A percentile compares a stretch with the other conserved stretches of the same genome.
phyloP scores from a whole-genome alignment of 2,797 vertebrate genomes.

The Liparis tanakae region DNA sequence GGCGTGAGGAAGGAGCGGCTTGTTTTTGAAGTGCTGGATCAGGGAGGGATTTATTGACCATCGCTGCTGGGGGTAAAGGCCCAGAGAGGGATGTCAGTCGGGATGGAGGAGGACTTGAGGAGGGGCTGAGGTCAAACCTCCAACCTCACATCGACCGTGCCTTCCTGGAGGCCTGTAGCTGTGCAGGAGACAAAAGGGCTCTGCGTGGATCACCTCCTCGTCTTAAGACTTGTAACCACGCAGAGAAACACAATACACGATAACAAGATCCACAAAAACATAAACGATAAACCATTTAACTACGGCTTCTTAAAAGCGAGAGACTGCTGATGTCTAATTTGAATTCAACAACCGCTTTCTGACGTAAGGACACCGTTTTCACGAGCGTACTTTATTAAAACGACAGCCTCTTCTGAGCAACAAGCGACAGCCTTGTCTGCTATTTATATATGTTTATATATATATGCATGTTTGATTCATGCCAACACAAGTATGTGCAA shows the following conservation, averaged over 20 bases:
- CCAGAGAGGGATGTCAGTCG: slow-evolving; percentile 57
- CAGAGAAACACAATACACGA: slow-evolving; percentile 16
- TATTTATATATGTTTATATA: slow-evolving; percentile 1
- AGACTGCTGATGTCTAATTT: neutral
- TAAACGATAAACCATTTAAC: neutral
- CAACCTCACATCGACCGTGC: slow-evolving; percentile 41
- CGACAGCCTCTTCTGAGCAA: neutral
- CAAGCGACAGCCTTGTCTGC: neutral
- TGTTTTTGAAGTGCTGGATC: slow-evolving; percentile 73
- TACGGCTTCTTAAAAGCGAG: neutral
- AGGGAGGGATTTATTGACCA: slow-evolving; percentile 71
- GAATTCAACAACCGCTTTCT: neutral
- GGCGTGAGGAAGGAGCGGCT: slow-evolving; percentile 42
- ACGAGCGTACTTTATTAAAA: neutral
- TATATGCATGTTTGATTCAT: slow-evolving; percentile 1
- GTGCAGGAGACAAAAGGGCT: slow-evolving; percentile 36
- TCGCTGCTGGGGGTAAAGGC: slow-evolving; percentile 66
- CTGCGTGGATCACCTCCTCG: neutral
- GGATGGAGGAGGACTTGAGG: slow-evolving; percentile 36
- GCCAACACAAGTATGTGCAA: slow-evolving; percentile 4
- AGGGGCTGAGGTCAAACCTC: slow-evolving; percentile 42
- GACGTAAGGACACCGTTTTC: neutral
- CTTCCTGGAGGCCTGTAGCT: slow-evolving; percentile 45
- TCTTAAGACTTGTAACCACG: slow-evolving; percentile 18
- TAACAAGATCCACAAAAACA: neutral